Conservation (phyloP, 1,140 invertebrate species). For the Hyposmocoma kahamanoa region DNA sequence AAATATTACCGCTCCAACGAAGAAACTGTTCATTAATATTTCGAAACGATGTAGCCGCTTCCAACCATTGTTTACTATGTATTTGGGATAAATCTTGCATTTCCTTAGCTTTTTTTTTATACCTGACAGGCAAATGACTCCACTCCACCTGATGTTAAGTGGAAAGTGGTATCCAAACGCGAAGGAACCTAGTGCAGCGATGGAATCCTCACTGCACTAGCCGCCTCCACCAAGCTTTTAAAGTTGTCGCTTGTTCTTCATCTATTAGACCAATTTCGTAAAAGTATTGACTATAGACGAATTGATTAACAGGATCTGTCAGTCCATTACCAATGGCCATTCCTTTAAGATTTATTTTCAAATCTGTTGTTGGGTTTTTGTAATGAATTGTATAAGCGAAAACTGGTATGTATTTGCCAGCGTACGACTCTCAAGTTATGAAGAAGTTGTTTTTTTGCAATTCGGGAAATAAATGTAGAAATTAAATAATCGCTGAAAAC, state of each 20-base stretch:
- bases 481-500: conserved; percentile 70
- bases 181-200: no score
- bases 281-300: conserved; percentile 83
- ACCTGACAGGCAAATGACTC: no score
- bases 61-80: conserved; percentile 71
- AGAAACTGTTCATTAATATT: no score
- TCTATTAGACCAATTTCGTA: conserved; percentile 84
- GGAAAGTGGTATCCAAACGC: no score
- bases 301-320: conserved; percentile 82
- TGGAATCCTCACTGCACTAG: no score
- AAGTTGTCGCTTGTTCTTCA: conserved; percentile 63
- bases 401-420: conserved; percentile 85
- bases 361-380: conserved; percentile 45
- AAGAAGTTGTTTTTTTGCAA: conserved; percentile 76
- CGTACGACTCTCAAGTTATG: conserved; percentile 88
- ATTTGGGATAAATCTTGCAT: no score
- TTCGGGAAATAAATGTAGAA: conserved; percentile 79
- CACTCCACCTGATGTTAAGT: no score
- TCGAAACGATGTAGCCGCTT: conserved; percentile 50
- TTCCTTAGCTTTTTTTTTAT: no score
- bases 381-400: conserved; percentile 81
- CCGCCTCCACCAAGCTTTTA: no score
- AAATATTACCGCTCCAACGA: background rate
- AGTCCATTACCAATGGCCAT: conserved; percentile 87
- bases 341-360: conserved; percentile 76